Evolutionary conservation across 30 jellyfish, hydroid and myxozoan genomes (phyloP), one percentile per base, ranked within the genome.

Genomic region (Clytia hemisphaerica): DNA sequence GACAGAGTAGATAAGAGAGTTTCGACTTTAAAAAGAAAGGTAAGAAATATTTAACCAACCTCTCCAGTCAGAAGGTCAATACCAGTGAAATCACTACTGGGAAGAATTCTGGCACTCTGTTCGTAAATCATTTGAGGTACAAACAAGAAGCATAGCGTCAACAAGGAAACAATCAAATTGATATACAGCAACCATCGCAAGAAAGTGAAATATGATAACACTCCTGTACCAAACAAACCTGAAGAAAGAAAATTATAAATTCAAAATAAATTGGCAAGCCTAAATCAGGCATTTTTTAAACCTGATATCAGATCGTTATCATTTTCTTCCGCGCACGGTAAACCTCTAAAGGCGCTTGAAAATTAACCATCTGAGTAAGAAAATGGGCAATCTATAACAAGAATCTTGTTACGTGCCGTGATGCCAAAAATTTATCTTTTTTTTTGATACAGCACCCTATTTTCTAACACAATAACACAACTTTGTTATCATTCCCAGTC

Each of bases 181-280:
- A 85, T 72, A 25, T 58, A 60, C 49, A 77, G 74, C 50, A 85
- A 66, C 96, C 96, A 85, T 10, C 96, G 90, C 18, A 85, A 76
- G 61, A 85, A 78, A 18, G 48, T 5, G 80, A 85, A 85, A 60
- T 77, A 85, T 30, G 96, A 78, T 24, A 78, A 45, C 26, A 77
- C 93, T 21, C 96, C 96, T 2, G 91, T 68, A 18, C 96, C 96
- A 85, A 85, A 85, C 29, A 54, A 67, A 21, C 96, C 96, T 85
- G 45, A 32, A 67, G 51, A 44, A 58, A 50, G 25, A 80, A 12
- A 51, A 51, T 51, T 14, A 14, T 16, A 16, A 51, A 14, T 51
- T 51, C 65, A 14, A 28, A 50, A 9, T 21, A 50, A 50, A 9
- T 50, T 50, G 14, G n/a, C n/a, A n/a, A n/a, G 10, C 10, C 65